Base-by-base conservation (phyloP, 2,797 vertebrate species). In the Tadarida brasiliensis region DNA sequence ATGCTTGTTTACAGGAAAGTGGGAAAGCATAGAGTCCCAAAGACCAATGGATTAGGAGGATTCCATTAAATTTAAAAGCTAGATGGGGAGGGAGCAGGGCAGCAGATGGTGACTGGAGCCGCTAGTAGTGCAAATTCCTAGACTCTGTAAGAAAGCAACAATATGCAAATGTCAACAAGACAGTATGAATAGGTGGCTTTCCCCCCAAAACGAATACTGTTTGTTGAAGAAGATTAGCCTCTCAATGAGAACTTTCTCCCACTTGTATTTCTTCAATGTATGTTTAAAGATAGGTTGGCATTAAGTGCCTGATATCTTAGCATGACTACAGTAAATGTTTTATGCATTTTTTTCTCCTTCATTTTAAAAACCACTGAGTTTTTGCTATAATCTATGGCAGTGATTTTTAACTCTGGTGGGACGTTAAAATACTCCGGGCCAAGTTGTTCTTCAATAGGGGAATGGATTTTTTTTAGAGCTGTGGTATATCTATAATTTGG, bases 21-120 rank as follows among this genome's bases (percentile, higher is more conserved):
- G 47, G 78, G 63, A 93, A 89, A 87, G 5, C 61, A 35, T 10
- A 49, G 71, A 44, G 9, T 39, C n/a, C 22, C 11, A 65, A 87
- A 95, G 47, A 87, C 67, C 83, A 92, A 57, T 90, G 28, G n/a
- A 94, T 76, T 93, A 90, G 26, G 49, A 86, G 35, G 35, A 71
- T 56, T 84, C 80, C 87, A 86, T 87, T 92, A 80, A 74, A 92
- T 84, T 91, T 90, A 91, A 67, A 86, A 30, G 19, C 30, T 71
- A 33, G 16, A 2, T 30, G 26, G 35, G 71, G 47, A 83, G 47
- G 51, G 71, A 68, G 49, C 83, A 68, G 83, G 84, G 77, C 14
- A 91, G 49, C 49, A 91, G 80, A 91, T 91, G 93, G 71, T 77
- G 81, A 74, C 44, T 47, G 11, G 70, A 71, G n/a, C 26, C 70